Conservation (phyloP, 92 coral and sea anemone genomes). For the Parazoanthus swiftii region DNA sequence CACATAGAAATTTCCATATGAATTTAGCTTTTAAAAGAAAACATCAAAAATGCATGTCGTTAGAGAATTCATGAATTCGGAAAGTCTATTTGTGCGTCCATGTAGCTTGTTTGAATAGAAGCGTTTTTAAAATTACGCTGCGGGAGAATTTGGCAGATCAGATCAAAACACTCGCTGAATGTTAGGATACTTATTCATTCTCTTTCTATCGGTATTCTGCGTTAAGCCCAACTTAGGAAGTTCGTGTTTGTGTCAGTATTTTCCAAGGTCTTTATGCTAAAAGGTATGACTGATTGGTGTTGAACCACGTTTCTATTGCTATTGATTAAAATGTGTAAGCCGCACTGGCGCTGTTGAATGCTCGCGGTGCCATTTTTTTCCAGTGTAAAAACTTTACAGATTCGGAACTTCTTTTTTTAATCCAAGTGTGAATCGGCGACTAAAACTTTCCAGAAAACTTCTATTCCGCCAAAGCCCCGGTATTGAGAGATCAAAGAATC, state of each 20-base stretch:
- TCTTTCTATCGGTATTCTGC: slow-evolving; percentile 33
- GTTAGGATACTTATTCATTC: slow-evolving; percentile 14
- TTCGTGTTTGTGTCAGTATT: slow-evolving; percentile 21
- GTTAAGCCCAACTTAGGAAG: slow-evolving; percentile 1
- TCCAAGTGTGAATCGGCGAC: neutral
- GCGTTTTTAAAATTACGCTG: slow-evolving; percentile 24
- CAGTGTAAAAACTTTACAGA: neutral
- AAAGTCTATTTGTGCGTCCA: slow-evolving; percentile 28
- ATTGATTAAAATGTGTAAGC: slow-evolving; percentile 23
- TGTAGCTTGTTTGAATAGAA: neutral
- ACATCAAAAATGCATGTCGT: slow-evolving; percentile 50
- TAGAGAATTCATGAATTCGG: slow-evolving; percentile 41
- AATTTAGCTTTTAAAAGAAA: slow-evolving; percentile 43
- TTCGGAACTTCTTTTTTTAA: neutral
- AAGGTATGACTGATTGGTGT: slow-evolving; percentile 8
- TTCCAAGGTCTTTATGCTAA: neutral
- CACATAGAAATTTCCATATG: slow-evolving; percentile 45
- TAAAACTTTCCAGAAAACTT: neutral
- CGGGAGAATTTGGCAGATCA: slow-evolving; percentile 41
- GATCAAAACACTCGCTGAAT: slow-evolving; percentile 27
- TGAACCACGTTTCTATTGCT: slow-evolving; percentile 12
- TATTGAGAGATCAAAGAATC: slow-evolving; percentile 11
- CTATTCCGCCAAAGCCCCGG: neutral
- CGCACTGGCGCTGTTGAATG: neutral
- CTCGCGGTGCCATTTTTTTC: neutral